Conservation (phyloP, 2,797 vertebrate genomes). For the Lacerta bilineata region DNA sequence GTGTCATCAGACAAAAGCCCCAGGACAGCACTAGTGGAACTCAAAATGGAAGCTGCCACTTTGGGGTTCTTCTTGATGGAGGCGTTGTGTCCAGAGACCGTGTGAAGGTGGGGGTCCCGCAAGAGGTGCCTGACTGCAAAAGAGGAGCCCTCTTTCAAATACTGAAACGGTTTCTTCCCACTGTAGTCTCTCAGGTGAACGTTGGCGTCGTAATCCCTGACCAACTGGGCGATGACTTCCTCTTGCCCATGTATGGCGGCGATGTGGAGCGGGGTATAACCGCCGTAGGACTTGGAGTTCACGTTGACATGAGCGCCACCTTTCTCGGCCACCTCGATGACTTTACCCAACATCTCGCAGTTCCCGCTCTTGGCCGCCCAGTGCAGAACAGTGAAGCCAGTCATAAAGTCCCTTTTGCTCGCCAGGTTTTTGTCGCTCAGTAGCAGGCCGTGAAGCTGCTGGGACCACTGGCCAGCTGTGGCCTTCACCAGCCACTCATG, state of each 20-base stretch:
- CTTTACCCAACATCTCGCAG: slow-evolving; percentile 83
- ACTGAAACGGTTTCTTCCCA: slow-evolving; percentile 90
- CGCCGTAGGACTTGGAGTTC: slow-evolving; percentile 85
- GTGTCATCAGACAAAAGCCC: slow-evolving; percentile 83
- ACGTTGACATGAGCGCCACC: slow-evolving; percentile 81
- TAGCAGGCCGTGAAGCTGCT: slow-evolving; percentile 88
- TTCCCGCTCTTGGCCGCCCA: slow-evolving; percentile 94
- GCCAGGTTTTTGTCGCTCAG: slow-evolving; percentile 86
- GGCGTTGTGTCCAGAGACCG: neutral
- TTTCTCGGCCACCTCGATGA: slow-evolving; percentile 81
- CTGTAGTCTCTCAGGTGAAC: slow-evolving; percentile 88
- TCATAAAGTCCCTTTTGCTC: slow-evolving; percentile 91
- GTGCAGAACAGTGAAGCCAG: slow-evolving; percentile 93
- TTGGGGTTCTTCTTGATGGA: slow-evolving; percentile 73
- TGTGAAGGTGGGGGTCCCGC: slow-evolving; percentile 76
- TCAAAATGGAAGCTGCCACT: slow-evolving; percentile 80
- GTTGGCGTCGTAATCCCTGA: slow-evolving; percentile 83
- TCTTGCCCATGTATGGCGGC: slow-evolving; percentile 89
- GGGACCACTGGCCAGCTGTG: slow-evolving; percentile 88
- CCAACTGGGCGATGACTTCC: slow-evolving; percentile 82
- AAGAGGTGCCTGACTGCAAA: slow-evolving; percentile 81
- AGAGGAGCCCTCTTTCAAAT: slow-evolving; percentile 81
- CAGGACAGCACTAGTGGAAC: slow-evolving; percentile 82
- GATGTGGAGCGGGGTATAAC: slow-evolving; percentile 94
- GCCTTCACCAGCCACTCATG: slow-evolving; percentile 90